Evolutionary conservation across 2,888 invertebrate genomes (phyloP), one percentile per base, ranked within the genome.

Genomic region (Osmoderma eremita): DNA sequence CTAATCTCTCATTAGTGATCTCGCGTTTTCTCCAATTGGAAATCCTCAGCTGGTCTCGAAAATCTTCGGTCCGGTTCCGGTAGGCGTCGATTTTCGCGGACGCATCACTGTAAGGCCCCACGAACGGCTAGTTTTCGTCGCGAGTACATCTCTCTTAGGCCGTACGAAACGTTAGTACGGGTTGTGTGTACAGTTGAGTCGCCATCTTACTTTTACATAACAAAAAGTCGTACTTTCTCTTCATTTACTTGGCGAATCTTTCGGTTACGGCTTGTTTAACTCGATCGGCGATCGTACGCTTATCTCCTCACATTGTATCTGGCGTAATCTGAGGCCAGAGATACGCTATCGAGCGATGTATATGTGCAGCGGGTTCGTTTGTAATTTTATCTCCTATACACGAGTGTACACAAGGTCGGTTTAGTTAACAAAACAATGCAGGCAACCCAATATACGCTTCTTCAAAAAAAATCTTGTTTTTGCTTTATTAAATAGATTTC

Each of bases 41-140:
- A 18, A 50, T 39, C 18, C 67, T 51, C 67, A 71, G 69, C 71
- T 71, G 51, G 64, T 64, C 36, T 54, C 42, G 54, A 69, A 58
- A 66, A 68, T 61, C 63, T 67, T 65, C 56, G 54, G 66, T 69
- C 69, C 71, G 65, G 63, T 66, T 56, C 69, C 68, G 58, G 67
- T 63, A 15, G 53, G 66, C 58, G 63, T 67, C 15, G 69, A 71
- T 69, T 68, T 72, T 71, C 71, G 68, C 65, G 72, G 70, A 73
- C 72, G 70, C 78, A 78, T 78, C 72, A 77, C 78, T 76, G 72
- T 70, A 69, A 70, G 38, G 71, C 71, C 67, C 30, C 10, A 8
- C 30, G 10, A 30, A 30, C 73, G 73, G 75, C 73, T 10, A 58
- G 66, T 69, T 65, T 63, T 70, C 65, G 64, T 63, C 63, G 66